These are phyloP conservation scores for Callosobruchus maculatus DNA, from an alignment of 2,888 invertebrate genomes.

Conservation along the genomic window DNA sequence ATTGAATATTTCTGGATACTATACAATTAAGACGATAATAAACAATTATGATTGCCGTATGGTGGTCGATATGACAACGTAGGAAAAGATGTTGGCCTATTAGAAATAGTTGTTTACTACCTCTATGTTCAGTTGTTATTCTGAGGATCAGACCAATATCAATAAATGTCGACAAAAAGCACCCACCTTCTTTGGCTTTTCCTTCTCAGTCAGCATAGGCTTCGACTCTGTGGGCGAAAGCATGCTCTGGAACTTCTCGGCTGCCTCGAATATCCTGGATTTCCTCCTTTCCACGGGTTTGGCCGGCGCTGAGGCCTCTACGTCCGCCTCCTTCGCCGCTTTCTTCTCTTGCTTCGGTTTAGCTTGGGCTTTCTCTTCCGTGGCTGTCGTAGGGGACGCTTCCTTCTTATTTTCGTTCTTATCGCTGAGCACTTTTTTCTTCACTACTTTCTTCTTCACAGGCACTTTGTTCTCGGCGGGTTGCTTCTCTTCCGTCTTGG, in stretches of 20 bases:
- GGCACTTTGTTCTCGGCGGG: conserved; percentile 31
- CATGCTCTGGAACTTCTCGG: conserved; percentile 65
- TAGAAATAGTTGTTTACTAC: no score
- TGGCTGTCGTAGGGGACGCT: conserved; percentile 11
- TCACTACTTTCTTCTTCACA: conserved; percentile 39
- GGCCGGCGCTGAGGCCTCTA: conserved; percentile 37
- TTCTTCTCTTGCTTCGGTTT: conserved; percentile 29
- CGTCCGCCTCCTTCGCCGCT: conserved; percentile 22
- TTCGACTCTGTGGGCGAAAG: conserved; percentile 42
- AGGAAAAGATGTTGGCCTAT: no score
- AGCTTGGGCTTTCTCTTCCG: conserved; percentile 25
- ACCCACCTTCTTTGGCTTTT: conserved; percentile 67
- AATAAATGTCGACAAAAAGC: no score
- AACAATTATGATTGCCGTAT: no score
- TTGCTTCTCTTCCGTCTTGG: conserved; percentile 21
- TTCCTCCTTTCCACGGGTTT: conserved; percentile 59
- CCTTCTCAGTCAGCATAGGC: conserved; percentile 27
- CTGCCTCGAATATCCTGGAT: conserved; percentile 67
- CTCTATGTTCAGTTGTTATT: no score
- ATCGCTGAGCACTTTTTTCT: conserved; percentile 44
- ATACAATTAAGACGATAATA: no score
- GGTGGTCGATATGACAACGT: no score
- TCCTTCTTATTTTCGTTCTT: conserved; percentile 40
- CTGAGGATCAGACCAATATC: no score
- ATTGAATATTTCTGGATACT: no score